Base-by-base conservation (phyloP, 2,797 vertebrate genomes). In the Dermochelys coriacea region DNA sequence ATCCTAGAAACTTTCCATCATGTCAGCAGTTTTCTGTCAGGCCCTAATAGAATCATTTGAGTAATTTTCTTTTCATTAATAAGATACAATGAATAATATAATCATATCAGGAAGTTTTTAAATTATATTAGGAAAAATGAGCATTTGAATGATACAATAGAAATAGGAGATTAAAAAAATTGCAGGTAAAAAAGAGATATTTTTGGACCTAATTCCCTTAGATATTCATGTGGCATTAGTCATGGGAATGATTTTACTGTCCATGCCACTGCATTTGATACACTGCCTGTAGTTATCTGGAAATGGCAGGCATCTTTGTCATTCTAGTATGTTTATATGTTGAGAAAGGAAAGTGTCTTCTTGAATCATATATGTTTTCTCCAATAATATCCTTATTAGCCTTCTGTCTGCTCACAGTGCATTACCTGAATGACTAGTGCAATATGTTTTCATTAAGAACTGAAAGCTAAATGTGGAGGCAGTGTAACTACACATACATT, bases 21-120 rank as follows among this genome's bases (percentile, higher is more conserved):
- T 90, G 95, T 96, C 97, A 97, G 97, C 96, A 94, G 93, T 96
- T 97, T 97, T 96, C 95, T 93, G 94, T 96, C 97, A 96, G 91
- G 93, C 93, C 91, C 89, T 97, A 97, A 98, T 97, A 95, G 95
- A 91, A 97, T 97, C 94, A 87, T 96, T 88, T 93, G 95, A 98
- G 97, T 96, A 95, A 98, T 97, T 98, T 96, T 97, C 97, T 96
- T 97, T 97, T 95, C 94, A 94, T 95, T 97, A 97, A 95, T 97
- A 96, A 89, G 77, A 97, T 92, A 86, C 90, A 80, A 85, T 91
- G 96, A 97, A 92, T 96, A 96, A 98, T 91, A 94, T 94, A 97
- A 97, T 97, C 93, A 71, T 89, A 96, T 95, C 96, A 96, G 96
- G 90, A 96, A 97, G 97, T 97, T 97, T 97, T 95, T 29, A 84